Evolutionary conservation across 2,888 invertebrate genomes (phyloP), one percentile per base, ranked within the genome.

Genomic region (Drosophila leonis): DNA sequence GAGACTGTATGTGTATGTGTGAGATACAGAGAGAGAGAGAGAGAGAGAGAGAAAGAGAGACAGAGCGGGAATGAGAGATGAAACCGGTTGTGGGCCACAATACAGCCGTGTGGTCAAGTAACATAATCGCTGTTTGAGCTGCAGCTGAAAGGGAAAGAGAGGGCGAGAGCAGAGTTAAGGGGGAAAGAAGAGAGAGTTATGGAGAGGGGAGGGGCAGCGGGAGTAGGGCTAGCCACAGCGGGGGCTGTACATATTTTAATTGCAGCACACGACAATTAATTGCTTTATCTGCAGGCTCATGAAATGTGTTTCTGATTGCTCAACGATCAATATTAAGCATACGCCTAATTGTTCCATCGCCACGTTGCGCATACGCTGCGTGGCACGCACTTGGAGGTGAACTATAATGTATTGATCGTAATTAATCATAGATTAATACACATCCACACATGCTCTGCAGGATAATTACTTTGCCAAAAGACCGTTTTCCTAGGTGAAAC

Each of bases 291-390:
- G 35, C 42, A 13, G 42, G 39, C 44, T 29, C 46, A 51, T 39
- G 72, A 35, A 78, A 73, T 78, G 67, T 42, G 55, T 78, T 75
- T 72, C 39, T 78, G 73, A 75, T 73, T 72, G 73, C 78, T 29
- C 31, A 31, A 18, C 69, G 59, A 74, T 79, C 70, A 66, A 74
- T 78, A 72, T 78, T 73, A 66, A 70, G 61, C 68, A 76, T 69
- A 64, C 69, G 65, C 62, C 63, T 69, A 69, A 74, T 78, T 69
- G 76, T 60, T 18, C 59, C 60, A 44, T 69, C 74, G 39, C 39
- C 49, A 76, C 39, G 20, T 60, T 62, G 41, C 60, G 61, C 35
- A 76, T 65, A 64, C 78, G 73, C 61, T 59, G 57, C 61, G 51
- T 69, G 37, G 39, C 35, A 13, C 41, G 10, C 24, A 18, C 13